Conservation (phyloP, 2,797 vertebrate species). For the Malurus splendens region DNA sequence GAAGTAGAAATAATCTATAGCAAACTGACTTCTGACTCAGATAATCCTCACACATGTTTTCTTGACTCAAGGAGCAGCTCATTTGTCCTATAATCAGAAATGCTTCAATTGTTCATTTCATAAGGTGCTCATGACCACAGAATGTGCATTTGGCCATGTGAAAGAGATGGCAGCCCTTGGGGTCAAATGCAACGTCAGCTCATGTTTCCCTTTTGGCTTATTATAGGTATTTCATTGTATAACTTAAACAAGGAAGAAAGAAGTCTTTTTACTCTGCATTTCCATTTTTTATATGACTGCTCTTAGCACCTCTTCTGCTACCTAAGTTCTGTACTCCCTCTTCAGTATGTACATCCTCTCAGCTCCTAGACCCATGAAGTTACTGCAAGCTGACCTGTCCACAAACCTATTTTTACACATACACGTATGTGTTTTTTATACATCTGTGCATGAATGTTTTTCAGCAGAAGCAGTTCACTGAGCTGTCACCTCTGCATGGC, state of each 20-base stretch:
- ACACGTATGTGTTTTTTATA: background rate
- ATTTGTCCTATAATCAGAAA: background rate
- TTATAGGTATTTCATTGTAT: background rate
- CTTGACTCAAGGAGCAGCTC: background rate
- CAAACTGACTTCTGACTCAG: background rate
- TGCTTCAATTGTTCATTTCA: background rate
- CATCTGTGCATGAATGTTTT: background rate
- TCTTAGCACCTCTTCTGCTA: background rate
- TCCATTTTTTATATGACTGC: background rate
- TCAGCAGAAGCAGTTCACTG: background rate
- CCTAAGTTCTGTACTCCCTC: background rate
- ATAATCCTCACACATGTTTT: background rate
- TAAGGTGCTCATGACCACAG: rapidly evolving
- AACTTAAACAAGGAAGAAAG: background rate
- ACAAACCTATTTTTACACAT: background rate
- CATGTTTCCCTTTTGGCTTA: background rate
- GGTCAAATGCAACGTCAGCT: background rate
- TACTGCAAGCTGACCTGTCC: background rate
- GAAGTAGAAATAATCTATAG: background rate
- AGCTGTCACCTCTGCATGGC: background rate
- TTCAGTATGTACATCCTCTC: background rate
- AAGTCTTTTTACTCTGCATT: background rate
- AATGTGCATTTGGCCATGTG: background rate
- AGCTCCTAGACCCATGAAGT: background rate
- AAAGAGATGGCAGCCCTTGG: background rate